Evolutionary conservation across 1,140 invertebrate species (phyloP).

Genomic region (Pseudomyrmex cubaensis): DNA sequence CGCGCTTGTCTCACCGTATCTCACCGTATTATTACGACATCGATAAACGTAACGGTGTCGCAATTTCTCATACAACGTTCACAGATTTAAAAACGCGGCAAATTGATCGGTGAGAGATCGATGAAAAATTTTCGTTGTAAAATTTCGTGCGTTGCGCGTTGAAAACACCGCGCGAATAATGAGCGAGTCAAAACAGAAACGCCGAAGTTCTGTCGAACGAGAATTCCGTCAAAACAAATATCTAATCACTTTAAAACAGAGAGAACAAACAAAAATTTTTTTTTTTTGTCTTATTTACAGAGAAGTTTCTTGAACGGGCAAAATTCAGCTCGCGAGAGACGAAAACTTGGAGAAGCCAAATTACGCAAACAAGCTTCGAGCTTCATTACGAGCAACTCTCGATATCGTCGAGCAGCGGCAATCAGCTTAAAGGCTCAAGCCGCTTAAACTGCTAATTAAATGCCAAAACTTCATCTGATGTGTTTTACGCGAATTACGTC

Average conservation of each 20-base stretch:
- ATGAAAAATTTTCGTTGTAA: too few relatives aligned
- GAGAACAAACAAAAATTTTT: background rate
- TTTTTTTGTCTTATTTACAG: background rate
- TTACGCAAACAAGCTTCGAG: conserved; percentile 58
- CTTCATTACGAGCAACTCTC: conserved; percentile 45
- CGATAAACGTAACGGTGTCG: conserved; percentile 28
- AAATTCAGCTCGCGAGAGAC: too few relatives aligned
- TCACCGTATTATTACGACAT: conserved; percentile 31
- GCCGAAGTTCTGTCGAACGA: background rate
- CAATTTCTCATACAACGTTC: too few relatives aligned
- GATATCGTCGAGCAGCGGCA: conserved; percentile 34
- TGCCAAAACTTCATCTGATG: conserved; percentile 40
- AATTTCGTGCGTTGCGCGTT: too few relatives aligned
- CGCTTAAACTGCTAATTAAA: conserved; percentile 54
- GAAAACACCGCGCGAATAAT: too few relatives aligned
- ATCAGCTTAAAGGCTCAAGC: conserved; percentile 52
- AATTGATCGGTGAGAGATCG: too few relatives aligned
- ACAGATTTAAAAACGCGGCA: too few relatives aligned
- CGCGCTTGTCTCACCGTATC: background rate
- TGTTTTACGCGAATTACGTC: conserved; percentile 26
- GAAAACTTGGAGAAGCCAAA: conserved; percentile 22
- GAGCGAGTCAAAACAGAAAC: too few relatives aligned
- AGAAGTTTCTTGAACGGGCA: background rate
- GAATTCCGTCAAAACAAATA: background rate
- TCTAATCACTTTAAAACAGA: background rate